A percentile compares a stretch with the other conserved stretches of the same genome.
These are phyloP conservation scores for Ischnura elegans DNA, from an alignment of 2,888 invertebrate genomes.

Conservation along the genomic window DNA sequence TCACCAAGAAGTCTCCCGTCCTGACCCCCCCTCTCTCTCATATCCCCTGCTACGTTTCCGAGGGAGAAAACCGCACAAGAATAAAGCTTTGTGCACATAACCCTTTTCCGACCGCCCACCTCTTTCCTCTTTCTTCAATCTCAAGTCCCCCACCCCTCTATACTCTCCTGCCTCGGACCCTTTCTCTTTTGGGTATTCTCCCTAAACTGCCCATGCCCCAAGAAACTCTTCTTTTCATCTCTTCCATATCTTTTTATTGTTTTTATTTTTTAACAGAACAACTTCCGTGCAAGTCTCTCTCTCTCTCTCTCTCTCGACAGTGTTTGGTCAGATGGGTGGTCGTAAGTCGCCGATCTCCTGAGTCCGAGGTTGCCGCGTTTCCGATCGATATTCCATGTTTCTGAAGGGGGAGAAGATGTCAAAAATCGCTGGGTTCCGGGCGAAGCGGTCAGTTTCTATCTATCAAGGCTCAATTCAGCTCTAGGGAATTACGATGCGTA, in stretches of 20 bases:
- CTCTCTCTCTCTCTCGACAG: too few species aligned
- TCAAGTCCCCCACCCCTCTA: too few species aligned
- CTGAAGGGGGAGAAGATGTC: background rate
- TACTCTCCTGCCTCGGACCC: too few species aligned
- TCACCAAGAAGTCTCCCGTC: background rate
- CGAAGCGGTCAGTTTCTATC: background rate
- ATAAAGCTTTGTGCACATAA: constrained; percentile 18
- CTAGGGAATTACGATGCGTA: background rate
- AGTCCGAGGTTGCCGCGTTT: background rate
- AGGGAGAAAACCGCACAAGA: background rate
- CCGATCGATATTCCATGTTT: background rate
- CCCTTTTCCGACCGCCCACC: background rate
- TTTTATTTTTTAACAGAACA: background rate
- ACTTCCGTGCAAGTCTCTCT: background rate
- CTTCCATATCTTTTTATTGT: background rate
- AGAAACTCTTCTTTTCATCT: background rate
- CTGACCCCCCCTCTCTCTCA: background rate
- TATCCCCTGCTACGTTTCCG: background rate
- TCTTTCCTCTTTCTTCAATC: background rate
- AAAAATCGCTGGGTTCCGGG: background rate
- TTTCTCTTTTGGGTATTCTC: too few species aligned
- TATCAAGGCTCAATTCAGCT: background rate
- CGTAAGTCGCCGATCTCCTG: background rate
- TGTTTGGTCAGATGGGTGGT: background rate
- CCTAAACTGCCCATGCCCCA: too few species aligned